Evolutionary conservation across 2,113 vertebrate genomes (phyloP).

Genomic region (Lophura nycthemera): DNA sequence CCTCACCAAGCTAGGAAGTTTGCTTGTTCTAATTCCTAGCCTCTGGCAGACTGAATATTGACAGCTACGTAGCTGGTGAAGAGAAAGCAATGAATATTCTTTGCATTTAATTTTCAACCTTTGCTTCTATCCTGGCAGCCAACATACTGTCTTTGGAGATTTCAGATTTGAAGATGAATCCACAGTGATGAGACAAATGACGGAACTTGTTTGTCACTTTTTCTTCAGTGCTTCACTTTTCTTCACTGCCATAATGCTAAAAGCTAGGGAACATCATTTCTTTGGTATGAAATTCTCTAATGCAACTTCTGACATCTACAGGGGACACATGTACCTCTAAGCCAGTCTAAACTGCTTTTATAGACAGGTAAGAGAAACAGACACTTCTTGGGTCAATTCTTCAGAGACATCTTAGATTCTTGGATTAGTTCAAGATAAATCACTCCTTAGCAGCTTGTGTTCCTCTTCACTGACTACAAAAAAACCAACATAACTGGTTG

Average conservation of each 20-base stretch:
- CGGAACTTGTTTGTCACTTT: background rate
- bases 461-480: background rate
- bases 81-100: background rate
- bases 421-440: accelerated
- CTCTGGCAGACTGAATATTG: background rate
- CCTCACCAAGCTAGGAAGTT: background rate
- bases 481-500: background rate
- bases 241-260: background rate
- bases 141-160: background rate
- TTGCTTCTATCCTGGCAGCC: background rate
- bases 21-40: background rate
- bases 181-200: background rate
- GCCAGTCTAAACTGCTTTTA: background rate
- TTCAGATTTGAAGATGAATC: background rate
- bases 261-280: background rate
- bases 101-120: background rate
- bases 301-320: background rate
- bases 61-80: background rate
- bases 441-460: background rate
- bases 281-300: background rate
- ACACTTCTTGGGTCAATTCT: background rate
- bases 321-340: background rate
- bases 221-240: background rate
- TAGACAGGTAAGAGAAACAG: background rate
- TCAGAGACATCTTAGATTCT: background rate